Conservation (phyloP, 2,113 vertebrate genomes). For the Plecotus auritus region DNA sequence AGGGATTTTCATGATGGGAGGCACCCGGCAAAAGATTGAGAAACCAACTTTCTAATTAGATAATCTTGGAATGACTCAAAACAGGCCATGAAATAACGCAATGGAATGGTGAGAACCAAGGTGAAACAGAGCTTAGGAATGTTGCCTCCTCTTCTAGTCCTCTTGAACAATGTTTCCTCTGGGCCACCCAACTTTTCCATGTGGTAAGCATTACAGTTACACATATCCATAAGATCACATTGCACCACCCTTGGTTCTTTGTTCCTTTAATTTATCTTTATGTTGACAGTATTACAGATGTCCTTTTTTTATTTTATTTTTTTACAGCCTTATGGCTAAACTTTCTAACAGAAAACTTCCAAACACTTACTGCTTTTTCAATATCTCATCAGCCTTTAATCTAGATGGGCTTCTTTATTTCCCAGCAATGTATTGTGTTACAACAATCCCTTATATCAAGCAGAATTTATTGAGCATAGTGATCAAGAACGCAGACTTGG, state of each 20-base stretch:
- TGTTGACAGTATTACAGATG: too few relatives aligned
- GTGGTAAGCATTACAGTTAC: constrained; percentile 8
- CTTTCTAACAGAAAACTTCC: background rate
- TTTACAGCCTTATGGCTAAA: background rate
- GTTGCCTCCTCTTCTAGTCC: background rate
- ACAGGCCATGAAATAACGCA: background rate
- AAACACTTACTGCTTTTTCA: background rate
- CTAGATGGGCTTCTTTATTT: background rate
- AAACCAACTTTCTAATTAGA: constrained; percentile 9
- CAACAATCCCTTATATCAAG: background rate
- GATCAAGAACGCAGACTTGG: background rate
- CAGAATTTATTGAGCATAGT: background rate
- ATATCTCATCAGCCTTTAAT: background rate
- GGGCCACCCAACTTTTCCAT: constrained; percentile 29
- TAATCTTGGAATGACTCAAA: constrained; percentile 11
- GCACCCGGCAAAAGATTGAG: constrained; percentile 14
- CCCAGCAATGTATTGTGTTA: background rate
- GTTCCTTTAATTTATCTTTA: too few relatives aligned
- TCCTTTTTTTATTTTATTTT: background rate
- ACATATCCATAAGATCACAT: background rate
- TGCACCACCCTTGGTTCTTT: background rate
- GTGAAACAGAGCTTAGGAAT: constrained; percentile 28
- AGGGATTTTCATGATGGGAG: background rate
- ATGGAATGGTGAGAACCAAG: background rate
- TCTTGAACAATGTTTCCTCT: background rate